Conservation (phyloP, 2,113 vertebrate species). For the Phyllostomus hastatus region DNA sequence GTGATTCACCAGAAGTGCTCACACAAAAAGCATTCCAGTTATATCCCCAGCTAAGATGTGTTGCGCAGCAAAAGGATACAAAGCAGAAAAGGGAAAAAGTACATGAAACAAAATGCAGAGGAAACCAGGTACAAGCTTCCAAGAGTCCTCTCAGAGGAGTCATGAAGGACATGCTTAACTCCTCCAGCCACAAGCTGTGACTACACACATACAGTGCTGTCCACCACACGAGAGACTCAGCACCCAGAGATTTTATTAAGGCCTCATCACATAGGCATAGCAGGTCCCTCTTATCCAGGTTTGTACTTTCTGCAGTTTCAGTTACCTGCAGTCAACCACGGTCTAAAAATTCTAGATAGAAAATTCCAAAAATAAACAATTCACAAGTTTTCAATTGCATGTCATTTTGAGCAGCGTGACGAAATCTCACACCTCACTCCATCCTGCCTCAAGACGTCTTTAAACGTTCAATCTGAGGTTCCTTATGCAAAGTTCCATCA, state of each 20-base stretch:
- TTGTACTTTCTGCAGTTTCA: not conserved
- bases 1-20: not conserved
- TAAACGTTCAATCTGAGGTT: not conserved
- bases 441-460: not conserved
- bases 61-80: not conserved
- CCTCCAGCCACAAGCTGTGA: not conserved
- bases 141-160: not conserved
- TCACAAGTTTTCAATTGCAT: not conserved
- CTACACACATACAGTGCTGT: not conserved
- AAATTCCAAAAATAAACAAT: not conserved
- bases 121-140: not conserved
- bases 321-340: not conserved
- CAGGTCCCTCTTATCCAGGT: not conserved
- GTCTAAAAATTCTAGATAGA: not conserved
- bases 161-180: not conserved
- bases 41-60: not conserved
- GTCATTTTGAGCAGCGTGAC: no score
- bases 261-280: not conserved
- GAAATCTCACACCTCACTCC: not conserved
- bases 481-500: not conserved
- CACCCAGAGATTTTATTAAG: not conserved
- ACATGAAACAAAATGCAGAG: not conserved
- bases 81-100: not conserved
- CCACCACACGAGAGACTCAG: not conserved
- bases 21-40: not conserved